Evolutionary conservation across 2,797 vertebrate species (phyloP).

Genomic region (Hemibagrus guttatus): DNA sequence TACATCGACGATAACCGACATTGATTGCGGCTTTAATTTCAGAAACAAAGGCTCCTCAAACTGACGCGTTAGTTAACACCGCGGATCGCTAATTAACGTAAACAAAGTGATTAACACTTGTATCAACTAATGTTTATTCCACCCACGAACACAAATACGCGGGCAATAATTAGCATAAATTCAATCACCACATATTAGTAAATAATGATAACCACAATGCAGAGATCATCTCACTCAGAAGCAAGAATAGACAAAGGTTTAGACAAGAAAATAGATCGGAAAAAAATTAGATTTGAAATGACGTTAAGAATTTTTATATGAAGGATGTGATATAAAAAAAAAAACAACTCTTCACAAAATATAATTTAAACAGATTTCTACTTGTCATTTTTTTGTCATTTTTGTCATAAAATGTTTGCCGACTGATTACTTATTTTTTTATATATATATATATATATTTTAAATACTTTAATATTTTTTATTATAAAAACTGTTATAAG

Average conservation of each 20-base stretch:
- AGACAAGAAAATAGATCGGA: neutral
- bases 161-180: constrained; percentile 2
- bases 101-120: constrained; percentile 14
- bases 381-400: neutral
- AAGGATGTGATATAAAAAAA: neutral
- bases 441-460: too few species aligned
- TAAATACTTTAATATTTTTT: too few species aligned
- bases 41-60: neutral
- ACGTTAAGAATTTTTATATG: too few species aligned
- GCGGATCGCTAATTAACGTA: neutral
- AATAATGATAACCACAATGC: neutral
- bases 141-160: neutral
- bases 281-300: too few species aligned
- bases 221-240: neutral
- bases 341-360: neutral
- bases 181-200: neutral
- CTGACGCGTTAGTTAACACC: neutral
- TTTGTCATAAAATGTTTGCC: too few species aligned
- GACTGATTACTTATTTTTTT: too few species aligned
- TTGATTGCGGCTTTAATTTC: constrained; percentile 1
- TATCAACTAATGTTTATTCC: constrained; percentile 1
- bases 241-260: neutral
- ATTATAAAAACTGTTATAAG: too few species aligned
- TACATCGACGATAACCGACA: neutral
- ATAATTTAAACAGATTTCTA: neutral